Base-by-base conservation (phyloP, 2,888 invertebrate genomes). In the Epinotia bilunana region DNA sequence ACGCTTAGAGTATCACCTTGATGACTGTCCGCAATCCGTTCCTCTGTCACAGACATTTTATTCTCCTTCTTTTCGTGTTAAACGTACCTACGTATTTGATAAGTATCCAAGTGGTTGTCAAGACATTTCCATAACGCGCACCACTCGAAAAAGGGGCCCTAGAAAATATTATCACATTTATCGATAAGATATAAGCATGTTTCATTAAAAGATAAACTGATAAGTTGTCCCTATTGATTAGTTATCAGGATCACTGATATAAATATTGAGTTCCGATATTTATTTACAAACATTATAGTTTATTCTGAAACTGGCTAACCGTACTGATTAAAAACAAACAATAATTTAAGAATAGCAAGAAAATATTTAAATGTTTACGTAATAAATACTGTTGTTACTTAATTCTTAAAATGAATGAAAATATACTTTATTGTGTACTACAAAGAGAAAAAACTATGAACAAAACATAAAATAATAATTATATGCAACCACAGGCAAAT, bases 101-200 rank as follows among this genome's bases (percentile, higher is more conserved):
- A 49, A 33, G 33, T 46, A 46, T 4, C 7, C 16, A n/a, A 33
- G 28, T 9, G n/a, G 12, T 18, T 53, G 5, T 23, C 16, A 55
- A 65, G 9, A 20, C 13, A 71, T 65, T 73, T 60, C 68, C 18
- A 69, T 53, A 71, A 18, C 20, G 13, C 18, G 1, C 11, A 20
- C 76, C 33, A 57, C 61, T 55, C 20, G 63, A 53, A 68, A 81
- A 80, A 79, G 82, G 74, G 82, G 82, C 81, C 81, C 80, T 80
- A 77, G 77, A 80, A 77, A 79, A 77, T 81, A 78, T 80, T 79
- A 80, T 79, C 79, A 58, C 18, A 57, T 18, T 64, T 72, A 76
- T 70, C 76, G 69, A 79, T 71, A 63, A 76, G 58, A 69, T 65
- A 43, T 46, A 3, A 11, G 68, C 28, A 58, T 18, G 53, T 74